phyloP scores from a whole-genome alignment of 2,888 invertebrate species.

The Agrochola circellaris region DNA sequence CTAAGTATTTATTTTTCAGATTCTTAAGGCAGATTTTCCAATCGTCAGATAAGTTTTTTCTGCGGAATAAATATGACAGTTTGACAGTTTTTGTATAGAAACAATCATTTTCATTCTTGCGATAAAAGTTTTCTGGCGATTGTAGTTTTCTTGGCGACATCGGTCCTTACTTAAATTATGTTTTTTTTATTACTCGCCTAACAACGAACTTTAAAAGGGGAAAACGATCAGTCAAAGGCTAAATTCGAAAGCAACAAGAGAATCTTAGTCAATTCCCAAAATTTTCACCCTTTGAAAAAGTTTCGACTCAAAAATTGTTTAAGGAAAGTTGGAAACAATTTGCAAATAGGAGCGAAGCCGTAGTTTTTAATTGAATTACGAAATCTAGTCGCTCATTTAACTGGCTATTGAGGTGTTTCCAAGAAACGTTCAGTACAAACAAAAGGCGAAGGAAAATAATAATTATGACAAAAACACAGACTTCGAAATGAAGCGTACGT shows the following conservation, averaged over 20 bases:
- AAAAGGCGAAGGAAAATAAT: conserved; percentile 29
- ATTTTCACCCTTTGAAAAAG: conserved; percentile 34
- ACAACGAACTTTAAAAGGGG: background rate
- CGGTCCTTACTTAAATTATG: background rate
- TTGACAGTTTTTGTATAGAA: background rate
- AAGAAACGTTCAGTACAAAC: conserved; percentile 40
- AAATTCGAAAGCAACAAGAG: conserved; percentile 12
- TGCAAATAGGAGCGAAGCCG: conserved; percentile 63
- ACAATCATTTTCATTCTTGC: background rate
- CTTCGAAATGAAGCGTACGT: conserved; percentile 7
- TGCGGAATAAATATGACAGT: background rate
- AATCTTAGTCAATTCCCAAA: conserved; percentile 13
- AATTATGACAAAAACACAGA: conserved; percentile 4
- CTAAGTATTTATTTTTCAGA: background rate
- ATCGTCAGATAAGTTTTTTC: background rate
- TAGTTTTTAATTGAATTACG: conserved; percentile 68
- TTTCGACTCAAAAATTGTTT: conserved; percentile 27
- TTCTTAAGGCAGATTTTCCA: background rate
- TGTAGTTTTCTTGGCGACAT: too few species aligned
- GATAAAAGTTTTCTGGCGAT: background rate
- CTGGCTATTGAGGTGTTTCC: conserved; percentile 47
- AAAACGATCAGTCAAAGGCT: conserved; percentile 7
- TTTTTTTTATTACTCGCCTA: background rate
- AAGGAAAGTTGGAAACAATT: conserved; percentile 57
- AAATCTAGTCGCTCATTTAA: conserved; percentile 54